phyloP scores from a whole-genome alignment of 2,797 vertebrate genomes.

The Etheostoma nigrum region DNA sequence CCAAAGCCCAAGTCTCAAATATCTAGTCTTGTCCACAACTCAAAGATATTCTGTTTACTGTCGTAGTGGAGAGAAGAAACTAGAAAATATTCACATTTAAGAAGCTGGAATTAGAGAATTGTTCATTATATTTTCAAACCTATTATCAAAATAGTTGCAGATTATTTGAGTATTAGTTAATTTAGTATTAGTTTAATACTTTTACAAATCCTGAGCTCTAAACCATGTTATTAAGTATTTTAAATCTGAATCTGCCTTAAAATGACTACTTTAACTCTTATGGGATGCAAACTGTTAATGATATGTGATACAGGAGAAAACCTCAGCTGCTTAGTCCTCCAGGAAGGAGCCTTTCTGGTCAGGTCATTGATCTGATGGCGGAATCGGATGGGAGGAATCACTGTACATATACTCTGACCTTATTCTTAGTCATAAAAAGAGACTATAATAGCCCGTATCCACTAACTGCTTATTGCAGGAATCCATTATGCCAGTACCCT shows the following conservation, averaged over 20 bases:
- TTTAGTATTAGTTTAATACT: no score
- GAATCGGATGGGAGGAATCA: constrained; percentile 14
- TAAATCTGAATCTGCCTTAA: background rate
- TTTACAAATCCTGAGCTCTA: background rate
- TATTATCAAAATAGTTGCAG: no score
- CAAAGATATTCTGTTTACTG: no score
- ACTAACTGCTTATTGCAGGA: constrained; percentile 37
- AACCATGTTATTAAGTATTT: background rate
- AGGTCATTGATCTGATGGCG: constrained; percentile 51
- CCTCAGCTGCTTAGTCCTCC: constrained; percentile 16
- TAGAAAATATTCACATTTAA: no score
- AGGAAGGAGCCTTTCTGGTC: constrained; percentile 36
- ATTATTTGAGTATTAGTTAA: no score
- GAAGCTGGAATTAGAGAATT: no score
- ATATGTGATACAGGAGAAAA: background rate
- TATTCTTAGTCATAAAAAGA: constrained; percentile 37
- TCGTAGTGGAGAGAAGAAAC: no score
- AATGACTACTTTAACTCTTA: background rate
- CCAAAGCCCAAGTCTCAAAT: no score
- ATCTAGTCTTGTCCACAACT: no score
- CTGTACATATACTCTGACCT: constrained; percentile 24
- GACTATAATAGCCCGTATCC: constrained; percentile 15
- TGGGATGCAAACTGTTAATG: background rate
- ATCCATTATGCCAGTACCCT: constrained; percentile 7
- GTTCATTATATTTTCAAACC: no score